Conservation (phyloP, 2,113 vertebrate genomes). For the Cynopterus brachyotis region DNA sequence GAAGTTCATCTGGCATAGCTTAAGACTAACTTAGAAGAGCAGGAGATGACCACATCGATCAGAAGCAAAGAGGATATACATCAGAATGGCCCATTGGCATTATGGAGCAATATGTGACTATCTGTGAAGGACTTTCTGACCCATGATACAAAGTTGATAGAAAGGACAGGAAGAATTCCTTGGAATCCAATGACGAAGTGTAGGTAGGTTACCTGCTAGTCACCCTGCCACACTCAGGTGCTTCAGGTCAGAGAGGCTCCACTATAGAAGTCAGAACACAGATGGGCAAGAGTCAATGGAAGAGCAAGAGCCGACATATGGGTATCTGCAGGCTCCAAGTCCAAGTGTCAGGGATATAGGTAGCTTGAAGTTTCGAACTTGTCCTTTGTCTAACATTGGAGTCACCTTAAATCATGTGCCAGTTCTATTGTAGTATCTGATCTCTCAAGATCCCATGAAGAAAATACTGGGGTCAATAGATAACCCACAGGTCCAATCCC, state of each 20-base stretch:
- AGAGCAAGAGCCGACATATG: background rate
- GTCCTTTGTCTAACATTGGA: background rate
- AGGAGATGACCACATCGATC: background rate
- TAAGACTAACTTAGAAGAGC: background rate
- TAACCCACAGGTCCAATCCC: background rate
- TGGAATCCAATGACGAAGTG: background rate
- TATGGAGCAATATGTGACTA: fast-evolving
- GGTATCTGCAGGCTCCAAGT: background rate
- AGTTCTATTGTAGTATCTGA: background rate
- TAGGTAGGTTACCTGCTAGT: background rate
- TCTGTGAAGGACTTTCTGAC: background rate
- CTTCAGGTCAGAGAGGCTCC: background rate
- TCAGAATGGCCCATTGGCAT: background rate
- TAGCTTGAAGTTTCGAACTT: background rate
- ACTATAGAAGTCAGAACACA: background rate
- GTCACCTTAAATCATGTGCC: background rate
- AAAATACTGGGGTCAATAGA: background rate
- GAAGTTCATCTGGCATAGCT: background rate
- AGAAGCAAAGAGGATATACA: background rate
- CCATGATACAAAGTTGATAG: background rate
- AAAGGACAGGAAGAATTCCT: background rate
- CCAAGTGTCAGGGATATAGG: background rate
- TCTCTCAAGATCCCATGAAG: background rate
- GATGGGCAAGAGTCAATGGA: background rate
- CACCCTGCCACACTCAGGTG: background rate